Conservation (phyloP, 2,888 invertebrate genomes). For the Tethea ocularis region DNA sequence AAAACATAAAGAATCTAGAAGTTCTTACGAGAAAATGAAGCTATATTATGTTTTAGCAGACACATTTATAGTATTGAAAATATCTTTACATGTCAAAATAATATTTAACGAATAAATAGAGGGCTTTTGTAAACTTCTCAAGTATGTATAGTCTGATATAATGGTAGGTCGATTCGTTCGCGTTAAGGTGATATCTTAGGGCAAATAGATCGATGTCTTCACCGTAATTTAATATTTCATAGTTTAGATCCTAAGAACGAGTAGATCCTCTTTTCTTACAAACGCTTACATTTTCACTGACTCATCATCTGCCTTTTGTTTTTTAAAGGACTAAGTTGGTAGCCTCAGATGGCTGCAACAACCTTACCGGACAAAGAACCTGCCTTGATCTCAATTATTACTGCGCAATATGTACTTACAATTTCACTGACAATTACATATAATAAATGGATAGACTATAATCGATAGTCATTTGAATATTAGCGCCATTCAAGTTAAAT, state of each 20-base stretch:
- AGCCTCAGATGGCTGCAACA: too few relatives aligned
- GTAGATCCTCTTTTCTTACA: slow-evolving; percentile 37
- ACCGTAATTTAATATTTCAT: slow-evolving; percentile 76
- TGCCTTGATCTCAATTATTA: too few relatives aligned
- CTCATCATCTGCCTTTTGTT: too few relatives aligned
- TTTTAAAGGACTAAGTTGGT: too few relatives aligned
- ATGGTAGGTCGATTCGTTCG: slow-evolving; percentile 54
- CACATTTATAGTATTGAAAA: neutral
- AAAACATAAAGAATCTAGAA: slow-evolving; percentile 20
- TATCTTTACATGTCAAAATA: slow-evolving; percentile 8
- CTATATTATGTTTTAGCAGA: slow-evolving; percentile 22
- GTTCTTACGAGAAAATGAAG: slow-evolving; percentile 7
- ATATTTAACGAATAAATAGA: slow-evolving; percentile 35
- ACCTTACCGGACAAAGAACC: too few relatives aligned
- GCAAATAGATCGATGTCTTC: slow-evolving; percentile 77
- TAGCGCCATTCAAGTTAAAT: neutral
- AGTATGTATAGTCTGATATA: slow-evolving; percentile 64
- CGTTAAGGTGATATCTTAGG: slow-evolving; percentile 65
- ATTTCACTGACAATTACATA: too few relatives aligned
- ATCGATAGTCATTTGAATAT: neutral
- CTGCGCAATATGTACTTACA: too few relatives aligned
- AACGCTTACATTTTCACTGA: slow-evolving; percentile 23
- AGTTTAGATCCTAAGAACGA: slow-evolving; percentile 50
- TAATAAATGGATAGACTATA: neutral
- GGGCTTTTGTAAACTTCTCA: slow-evolving; percentile 63